Base-by-base conservation (phyloP, 92 coral and sea anemone genomes). In the Nematostella vectensis region DNA sequence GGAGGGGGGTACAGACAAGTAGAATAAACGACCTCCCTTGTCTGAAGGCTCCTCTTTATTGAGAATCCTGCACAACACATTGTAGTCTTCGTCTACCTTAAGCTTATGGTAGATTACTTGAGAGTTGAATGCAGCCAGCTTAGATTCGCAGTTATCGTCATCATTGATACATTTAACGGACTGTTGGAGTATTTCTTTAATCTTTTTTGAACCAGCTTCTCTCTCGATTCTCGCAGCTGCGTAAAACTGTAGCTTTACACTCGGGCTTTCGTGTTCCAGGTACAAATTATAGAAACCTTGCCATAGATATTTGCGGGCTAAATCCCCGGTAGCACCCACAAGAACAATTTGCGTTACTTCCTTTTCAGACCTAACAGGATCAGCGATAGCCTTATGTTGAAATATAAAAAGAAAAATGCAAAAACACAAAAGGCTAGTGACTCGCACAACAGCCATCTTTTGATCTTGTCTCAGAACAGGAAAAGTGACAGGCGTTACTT, bases 1-100 rank as follows among this genome's bases (percentile, higher is more conserved):
- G 62, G 72, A 93, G 10, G 99, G 96, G 0, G 99, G 99, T 9
- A 93, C 96, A 12, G 99, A 93, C 24, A 93, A 58, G 39, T 93
- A 93, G 51, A 86, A 93, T 12, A 93, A 70, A 28, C 96, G 96
- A 49, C 83, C 95, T 48, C 21, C 37, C 28, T 62, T 58, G 1
- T 51, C 74, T 3, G 55, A 68, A n/a, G 27, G 47, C 39, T 54
- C 31, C 59, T 65, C 55, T 4, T 38, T 40, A 56, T 77, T 38
- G 30, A 93, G 73, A 4, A 47, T 61, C 37, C 29, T 51, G 48
- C 95, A 85, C 1, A 93, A 68, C 6, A 30, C 55, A 44, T 40
- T 55, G 58, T 74, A 93, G 62, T 93, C 99, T 17, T 51, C 45
- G 13, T 79, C 79, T 3, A 26, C 55, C 59, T 86, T 87, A 28